Percentiles rank a stretch among this genome's conserved stretches.
Evolutionary conservation across 2,113 vertebrate genomes (phyloP).

Genomic region (Orthonyx spaldingii): DNA sequence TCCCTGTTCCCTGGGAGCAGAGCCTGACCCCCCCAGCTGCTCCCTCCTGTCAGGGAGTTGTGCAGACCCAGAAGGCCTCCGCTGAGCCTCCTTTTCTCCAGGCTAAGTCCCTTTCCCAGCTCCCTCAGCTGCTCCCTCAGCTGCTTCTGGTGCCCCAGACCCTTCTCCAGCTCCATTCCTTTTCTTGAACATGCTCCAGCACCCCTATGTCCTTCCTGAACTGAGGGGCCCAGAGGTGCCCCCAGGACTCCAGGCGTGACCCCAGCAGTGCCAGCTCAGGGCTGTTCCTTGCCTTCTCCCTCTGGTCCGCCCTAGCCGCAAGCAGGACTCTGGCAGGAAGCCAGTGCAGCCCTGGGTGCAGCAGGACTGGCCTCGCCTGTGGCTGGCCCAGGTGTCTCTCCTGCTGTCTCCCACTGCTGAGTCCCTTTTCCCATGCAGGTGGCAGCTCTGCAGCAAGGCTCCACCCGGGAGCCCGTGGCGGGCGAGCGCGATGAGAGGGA

Average conservation of each 20-base stretch:
- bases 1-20: neutral
- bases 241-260: neutral
- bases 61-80: neutral
- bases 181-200: neutral
- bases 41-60: neutral
- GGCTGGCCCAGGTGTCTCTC: neutral
- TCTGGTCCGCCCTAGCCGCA: accelerated
- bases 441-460: conserved; percentile 68
- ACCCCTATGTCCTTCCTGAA: neutral
- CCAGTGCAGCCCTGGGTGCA: neutral
- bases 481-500: conserved; percentile 64
- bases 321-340: neutral
- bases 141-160: neutral
- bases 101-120: neutral
- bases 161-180: accelerated
- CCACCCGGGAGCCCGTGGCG: neutral
- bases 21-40: accelerated
- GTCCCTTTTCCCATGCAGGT: conserved; percentile 30
- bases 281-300: neutral
- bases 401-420: neutral
- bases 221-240: neutral
- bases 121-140: neutral
- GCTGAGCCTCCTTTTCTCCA: neutral
- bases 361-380: neutral
- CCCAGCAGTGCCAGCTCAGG: neutral